These are phyloP conservation scores for Eretmocerus hayati DNA, from an alignment of 2,888 invertebrate species.

Conservation along the genomic window DNA sequence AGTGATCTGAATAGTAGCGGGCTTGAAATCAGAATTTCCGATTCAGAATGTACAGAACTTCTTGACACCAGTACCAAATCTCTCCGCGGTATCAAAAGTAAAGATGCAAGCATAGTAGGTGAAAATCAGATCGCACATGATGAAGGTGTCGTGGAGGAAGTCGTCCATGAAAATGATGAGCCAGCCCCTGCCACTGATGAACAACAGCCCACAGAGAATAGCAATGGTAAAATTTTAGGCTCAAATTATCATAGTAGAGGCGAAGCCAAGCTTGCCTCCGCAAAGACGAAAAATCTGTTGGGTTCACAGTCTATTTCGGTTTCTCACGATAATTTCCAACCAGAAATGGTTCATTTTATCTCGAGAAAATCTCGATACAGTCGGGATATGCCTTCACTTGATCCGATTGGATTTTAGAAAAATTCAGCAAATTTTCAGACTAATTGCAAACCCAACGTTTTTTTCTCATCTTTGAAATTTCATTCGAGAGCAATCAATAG, in stretches of 20 bases:
- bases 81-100: constrained; percentile 7
- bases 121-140: constrained; percentile 19
- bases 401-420: constrained; percentile 21
- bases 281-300: constrained; percentile 24
- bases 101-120: constrained; percentile 4
- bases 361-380: constrained; percentile 31
- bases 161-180: constrained; percentile 11
- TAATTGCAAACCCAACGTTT: not conserved
- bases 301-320: constrained; percentile 19
- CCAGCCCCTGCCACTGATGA: constrained; percentile 5
- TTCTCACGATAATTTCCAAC: constrained; percentile 11
- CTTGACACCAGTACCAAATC: constrained; percentile 5
- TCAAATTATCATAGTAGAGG: constrained; percentile 18
- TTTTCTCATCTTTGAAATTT: too few relatives aligned
- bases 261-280: constrained; percentile 26
- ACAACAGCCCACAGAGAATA: constrained; percentile 22
- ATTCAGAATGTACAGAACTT: constrained; percentile 15
- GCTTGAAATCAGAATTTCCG: constrained; percentile 17
- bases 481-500: too few relatives aligned
- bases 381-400: constrained; percentile 30
- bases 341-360: constrained; percentile 31
- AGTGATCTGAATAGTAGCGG: not conserved
- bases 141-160: constrained; percentile 18
- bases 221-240: constrained; percentile 21
- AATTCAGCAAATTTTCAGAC: not conserved